phyloP scores from a whole-genome alignment of 2,113 vertebrate genomes.

The Melanotaenia duboulayi region DNA sequence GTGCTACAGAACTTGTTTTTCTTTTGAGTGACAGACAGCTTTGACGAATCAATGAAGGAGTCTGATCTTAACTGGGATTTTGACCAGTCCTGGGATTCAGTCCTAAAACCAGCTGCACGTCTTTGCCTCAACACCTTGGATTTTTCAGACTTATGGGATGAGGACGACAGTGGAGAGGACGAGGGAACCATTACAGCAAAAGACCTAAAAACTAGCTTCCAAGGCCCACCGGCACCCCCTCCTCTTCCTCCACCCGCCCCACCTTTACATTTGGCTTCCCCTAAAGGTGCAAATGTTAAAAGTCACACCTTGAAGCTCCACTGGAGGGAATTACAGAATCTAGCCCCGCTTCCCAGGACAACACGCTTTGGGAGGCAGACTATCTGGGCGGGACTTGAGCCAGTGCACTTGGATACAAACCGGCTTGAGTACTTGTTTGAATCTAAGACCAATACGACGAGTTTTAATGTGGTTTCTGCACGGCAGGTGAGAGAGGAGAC shows the following conservation, averaged over 20 bases:
- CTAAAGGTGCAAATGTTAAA: constrained; percentile 4
- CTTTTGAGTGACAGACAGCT: neutral
- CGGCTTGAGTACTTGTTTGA: constrained; percentile 79
- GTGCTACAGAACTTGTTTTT: neutral
- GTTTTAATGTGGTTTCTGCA: constrained; percentile 50
- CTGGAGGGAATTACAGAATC: constrained; percentile 78
- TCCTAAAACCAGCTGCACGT: constrained; percentile 45
- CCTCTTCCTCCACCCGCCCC: constrained; percentile 51
- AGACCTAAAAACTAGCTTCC: neutral
- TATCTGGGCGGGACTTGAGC: constrained; percentile 82
- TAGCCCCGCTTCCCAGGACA: constrained; percentile 76
- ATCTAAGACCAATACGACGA: constrained; percentile 59
- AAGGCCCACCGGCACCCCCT: constrained; percentile 43
- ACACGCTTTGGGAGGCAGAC: constrained; percentile 81
- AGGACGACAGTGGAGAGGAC: constrained; percentile 76
- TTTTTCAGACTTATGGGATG: constrained; percentile 85
- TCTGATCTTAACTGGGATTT: constrained; percentile 56
- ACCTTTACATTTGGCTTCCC: constrained; percentile 4
- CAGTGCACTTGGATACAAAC: constrained; percentile 76
- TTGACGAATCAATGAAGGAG: constrained; percentile 69
- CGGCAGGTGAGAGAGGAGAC: constrained; percentile 62
- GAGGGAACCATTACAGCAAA: constrained; percentile 22
- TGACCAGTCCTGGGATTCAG: constrained; percentile 63
- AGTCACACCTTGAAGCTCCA: constrained; percentile 79
- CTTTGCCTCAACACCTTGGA: constrained; percentile 80